Conservation (phyloP, 2,113 vertebrate genomes). For the Orthonyx spaldingii region DNA sequence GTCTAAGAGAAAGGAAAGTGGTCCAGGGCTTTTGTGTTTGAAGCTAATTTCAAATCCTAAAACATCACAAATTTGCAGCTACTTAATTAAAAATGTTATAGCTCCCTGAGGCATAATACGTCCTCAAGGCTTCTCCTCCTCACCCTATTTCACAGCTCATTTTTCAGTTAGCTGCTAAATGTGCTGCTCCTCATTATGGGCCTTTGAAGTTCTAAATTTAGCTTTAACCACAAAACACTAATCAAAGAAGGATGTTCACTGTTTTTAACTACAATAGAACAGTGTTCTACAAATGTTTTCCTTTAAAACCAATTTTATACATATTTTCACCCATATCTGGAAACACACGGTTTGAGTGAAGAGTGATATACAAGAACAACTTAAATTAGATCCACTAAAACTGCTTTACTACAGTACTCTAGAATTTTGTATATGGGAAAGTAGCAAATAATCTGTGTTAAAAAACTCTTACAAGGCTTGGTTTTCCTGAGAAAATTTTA, state of each 20-base stretch:
- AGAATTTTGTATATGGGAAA: not conserved
- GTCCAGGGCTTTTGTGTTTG: not conserved
- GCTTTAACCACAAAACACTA: conserved; percentile 41
- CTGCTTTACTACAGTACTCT: not conserved
- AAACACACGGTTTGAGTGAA: not conserved
- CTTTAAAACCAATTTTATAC: not conserved
- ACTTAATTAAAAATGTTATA: conserved; percentile 64
- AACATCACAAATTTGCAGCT: conserved; percentile 58
- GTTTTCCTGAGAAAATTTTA: not conserved
- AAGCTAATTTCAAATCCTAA: conserved; percentile 19
- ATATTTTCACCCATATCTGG: not conserved
- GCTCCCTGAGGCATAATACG: conserved; percentile 30
- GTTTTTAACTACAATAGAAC: not conserved
- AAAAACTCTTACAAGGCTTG: not conserved
- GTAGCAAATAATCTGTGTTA: not conserved
- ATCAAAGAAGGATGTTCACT: conserved; percentile 31
- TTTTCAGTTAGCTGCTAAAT: conserved; percentile 55
- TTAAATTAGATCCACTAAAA: not conserved
- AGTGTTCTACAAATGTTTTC: conserved; percentile 15
- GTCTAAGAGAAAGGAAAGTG: not conserved
- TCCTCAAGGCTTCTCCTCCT: conserved; percentile 46
- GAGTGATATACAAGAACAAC: not conserved
- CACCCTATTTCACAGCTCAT: conserved; percentile 61
- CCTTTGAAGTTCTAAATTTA: conserved; percentile 64
- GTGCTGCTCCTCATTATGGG: conserved; percentile 44